Base-by-base conservation (phyloP, 2,113 vertebrate genomes). In the Tragelaphus imberbis region DNA sequence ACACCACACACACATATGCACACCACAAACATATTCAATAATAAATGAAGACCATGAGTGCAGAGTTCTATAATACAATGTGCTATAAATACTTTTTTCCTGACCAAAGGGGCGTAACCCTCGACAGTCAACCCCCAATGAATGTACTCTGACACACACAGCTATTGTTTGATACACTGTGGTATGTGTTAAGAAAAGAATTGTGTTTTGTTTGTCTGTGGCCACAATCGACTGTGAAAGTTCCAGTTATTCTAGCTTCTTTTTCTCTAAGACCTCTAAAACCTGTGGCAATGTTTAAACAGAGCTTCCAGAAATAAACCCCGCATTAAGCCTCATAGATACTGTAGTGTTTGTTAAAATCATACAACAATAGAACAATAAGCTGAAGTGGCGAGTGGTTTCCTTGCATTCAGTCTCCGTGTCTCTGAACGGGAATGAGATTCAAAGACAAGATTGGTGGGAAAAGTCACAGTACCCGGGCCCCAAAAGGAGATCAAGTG, bases 141-240 rank as follows among this genome's bases (percentile, higher is more conserved):
- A 81, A 81, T 47, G 19, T 3, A 2, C 36, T 30, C 44, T 61
- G 84, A 61, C 88, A 63, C 71, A 75, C 56, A 77, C 3, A 47
- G 25, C 91, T 36, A 28, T 3, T 36, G 23, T 28, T 19, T 90
- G 91, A 90, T n/a, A 21, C 23, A 47, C 11, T 7, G 21, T 12
- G 44, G 15, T 91, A 44, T 23, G 3, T 2, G n/a, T 25, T 84
- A 59, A 91, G 77, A 82, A 93, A 75, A 95, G 84, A 95, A 90
- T 58, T 21, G 56, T 6, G 16, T 30, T 86, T 68, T 79, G 36
- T 30, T 94, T 91, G 30, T 40, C 63, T 63, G 59, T 79, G 86
- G 93, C 91, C 93, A 92, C 96, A 88, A 53, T 49, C 63, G 80
- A 71, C 97, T 53, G 77, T n/a, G 56, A 77, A 56, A 94, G 88